Percentiles rank a stretch among this genome's conserved stretches.
phyloP scores from a whole-genome alignment of 2,113 vertebrate genomes.

The Nerophis lumbriciformis region DNA sequence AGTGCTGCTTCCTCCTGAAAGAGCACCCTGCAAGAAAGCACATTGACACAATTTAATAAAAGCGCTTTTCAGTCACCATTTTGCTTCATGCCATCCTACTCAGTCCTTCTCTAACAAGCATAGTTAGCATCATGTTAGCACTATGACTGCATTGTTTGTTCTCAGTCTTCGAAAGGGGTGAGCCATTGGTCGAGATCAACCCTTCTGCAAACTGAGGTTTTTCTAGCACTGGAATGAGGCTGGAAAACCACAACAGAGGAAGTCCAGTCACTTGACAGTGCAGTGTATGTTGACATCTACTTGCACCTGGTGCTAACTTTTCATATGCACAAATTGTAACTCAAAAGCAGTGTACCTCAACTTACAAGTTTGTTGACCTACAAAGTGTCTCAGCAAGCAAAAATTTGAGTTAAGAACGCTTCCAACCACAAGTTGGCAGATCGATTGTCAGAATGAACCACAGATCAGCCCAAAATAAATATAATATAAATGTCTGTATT shows the following conservation, averaged over 20 bases:
- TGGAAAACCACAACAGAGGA: conserved; percentile 51
- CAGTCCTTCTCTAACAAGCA: background rate
- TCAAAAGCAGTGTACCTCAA: too few relatives aligned
- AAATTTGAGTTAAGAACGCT: too few relatives aligned
- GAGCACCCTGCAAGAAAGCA: conserved; percentile 68
- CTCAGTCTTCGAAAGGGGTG: conserved; percentile 72
- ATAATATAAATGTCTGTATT: too few relatives aligned
- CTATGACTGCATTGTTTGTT: conserved; percentile 30
- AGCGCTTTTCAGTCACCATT: conserved; percentile 18
- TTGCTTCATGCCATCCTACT: conserved; percentile 4
- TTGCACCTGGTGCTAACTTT: background rate
- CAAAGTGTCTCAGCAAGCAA: too few relatives aligned
- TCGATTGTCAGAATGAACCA: too few relatives aligned
- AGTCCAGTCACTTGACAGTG: conserved; percentile 66
- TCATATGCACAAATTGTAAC: background rate
- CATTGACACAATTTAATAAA: conserved; percentile 31
- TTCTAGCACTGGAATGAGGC: conserved; percentile 68
- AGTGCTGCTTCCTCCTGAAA: conserved; percentile 79
- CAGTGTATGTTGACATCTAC: background rate
- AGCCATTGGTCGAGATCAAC: conserved; percentile 55
- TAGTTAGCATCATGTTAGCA: background rate
- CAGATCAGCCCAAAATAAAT: too few relatives aligned
- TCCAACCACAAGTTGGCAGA: too few relatives aligned
- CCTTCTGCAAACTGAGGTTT: conserved; percentile 71
- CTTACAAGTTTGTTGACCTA: too few relatives aligned